Base-by-base conservation (phyloP, 1,140 invertebrate species). In the Asbolus verrucosus region DNA sequence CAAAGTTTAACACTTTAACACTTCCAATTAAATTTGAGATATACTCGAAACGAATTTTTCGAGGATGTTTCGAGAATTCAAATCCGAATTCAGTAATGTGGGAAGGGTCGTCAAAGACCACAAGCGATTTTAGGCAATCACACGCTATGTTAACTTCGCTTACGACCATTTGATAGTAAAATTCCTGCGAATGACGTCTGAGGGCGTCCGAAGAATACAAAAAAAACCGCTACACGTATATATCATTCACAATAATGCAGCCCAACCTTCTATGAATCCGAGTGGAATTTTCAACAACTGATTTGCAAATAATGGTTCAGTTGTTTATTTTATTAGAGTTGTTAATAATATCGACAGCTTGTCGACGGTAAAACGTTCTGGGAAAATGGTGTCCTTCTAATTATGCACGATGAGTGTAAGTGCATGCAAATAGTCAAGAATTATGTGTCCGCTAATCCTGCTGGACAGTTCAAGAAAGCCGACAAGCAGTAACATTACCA, bases 121-220 rank as follows among this genome's bases (percentile, higher is more conserved):
- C 76, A 74, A 77, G 65, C 75, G 72, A 79, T 79, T 79, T 75
- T 71, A 76, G 71, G 78, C 77, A 79, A 79, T 79, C 77, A 78
- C 68, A 78, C 75, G 78, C 72, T 78, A 70, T 72, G 76, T 72
- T 78, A 74, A 72, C 60, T 60, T 63, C 65, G 73, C 71, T 72
- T 75, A 74, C 71, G 76, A 77, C 73, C 73, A 79, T 79, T 79
- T 79, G 78, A 79, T 79, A 79, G 78, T 79, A 79, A 79, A 79
- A 79, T 79, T 79, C 77, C 78, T 79, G 78, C 78, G 72, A 78
- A 79, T 79, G 78, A 79, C 78, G 72, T 77, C 41, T 69, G 50
- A 72, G 59, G 59, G 50, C 69, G 61, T 61, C 41, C 27, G 30
- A 24, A 41, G 69, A 69, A 72, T 72, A 69, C 67, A 41, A 54